phyloP scores from a whole-genome alignment of 2,797 vertebrate genomes.

The Mionectes olivaceus region DNA sequence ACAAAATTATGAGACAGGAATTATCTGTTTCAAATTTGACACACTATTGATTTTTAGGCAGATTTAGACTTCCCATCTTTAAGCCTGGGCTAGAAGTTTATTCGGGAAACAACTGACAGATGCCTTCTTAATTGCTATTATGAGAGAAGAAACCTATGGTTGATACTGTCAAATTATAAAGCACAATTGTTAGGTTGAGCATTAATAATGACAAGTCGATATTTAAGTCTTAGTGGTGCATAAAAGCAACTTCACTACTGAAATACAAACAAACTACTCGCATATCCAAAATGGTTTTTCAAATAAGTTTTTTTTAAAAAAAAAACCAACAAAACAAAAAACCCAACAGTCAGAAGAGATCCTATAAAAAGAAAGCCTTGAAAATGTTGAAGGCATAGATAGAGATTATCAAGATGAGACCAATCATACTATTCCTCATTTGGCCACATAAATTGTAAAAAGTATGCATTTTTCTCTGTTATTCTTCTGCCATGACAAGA shows the following conservation, averaged over 20 bases:
- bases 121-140: background rate
- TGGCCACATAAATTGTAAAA: background rate
- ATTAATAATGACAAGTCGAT: background rate
- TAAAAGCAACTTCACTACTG: background rate
- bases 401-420: background rate
- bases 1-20: background rate
- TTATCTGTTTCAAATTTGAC: background rate
- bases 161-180: background rate
- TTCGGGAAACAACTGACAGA: background rate
- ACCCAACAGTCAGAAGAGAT: background rate
- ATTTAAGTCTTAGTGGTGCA: background rate
- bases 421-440: background rate
- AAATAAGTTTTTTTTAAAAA: too few species aligned
- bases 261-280: background rate
- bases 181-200: background rate
- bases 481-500: background rate
- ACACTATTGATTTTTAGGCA: background rate
- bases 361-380: background rate
- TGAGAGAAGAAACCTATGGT: background rate
- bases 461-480: background rate
- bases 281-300: too few species aligned
- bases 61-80: background rate
- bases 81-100: accelerated
- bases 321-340: background rate
- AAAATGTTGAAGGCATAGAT: background rate